Evolutionary conservation across 2,888 invertebrate genomes (phyloP).

Genomic region (Zelleria hepariella): DNA sequence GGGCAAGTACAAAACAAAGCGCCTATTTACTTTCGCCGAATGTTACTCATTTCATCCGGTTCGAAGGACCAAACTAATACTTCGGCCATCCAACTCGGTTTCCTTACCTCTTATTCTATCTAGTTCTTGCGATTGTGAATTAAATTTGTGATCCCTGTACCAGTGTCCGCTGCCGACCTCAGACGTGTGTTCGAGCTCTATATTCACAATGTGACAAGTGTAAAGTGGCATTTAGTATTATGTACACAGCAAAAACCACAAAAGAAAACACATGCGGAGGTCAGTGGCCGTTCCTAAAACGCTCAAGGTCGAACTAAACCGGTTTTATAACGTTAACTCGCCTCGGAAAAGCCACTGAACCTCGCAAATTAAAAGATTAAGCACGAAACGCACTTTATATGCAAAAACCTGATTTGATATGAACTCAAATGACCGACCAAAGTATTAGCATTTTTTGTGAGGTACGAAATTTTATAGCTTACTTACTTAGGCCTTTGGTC

Average conservation of each 20-base stretch:
- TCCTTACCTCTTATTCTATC: slow-evolving; percentile 65
- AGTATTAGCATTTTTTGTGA: not conserved
- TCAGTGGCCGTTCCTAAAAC: slow-evolving; percentile 19
- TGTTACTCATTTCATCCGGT: not conserved
- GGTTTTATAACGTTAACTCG: not conserved
- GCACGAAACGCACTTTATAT: slow-evolving; percentile 15
- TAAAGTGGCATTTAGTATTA: slow-evolving; percentile 59
- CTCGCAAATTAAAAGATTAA: slow-evolving; percentile 16
- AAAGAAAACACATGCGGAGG: slow-evolving; percentile 44
- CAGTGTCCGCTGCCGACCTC: slow-evolving; percentile 74
- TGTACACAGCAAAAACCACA: slow-evolving; percentile 51
- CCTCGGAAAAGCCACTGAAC: slow-evolving; percentile 4
- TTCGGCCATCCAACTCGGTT: not conserved
- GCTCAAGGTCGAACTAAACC: not conserved
- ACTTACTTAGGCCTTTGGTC: no score
- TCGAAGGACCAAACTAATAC: not conserved
- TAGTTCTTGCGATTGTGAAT: slow-evolving; percentile 75
- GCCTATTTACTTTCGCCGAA: no score
- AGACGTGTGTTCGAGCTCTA: slow-evolving; percentile 70
- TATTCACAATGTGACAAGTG: slow-evolving; percentile 56
- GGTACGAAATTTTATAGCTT: no score
- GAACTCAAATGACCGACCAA: not conserved
- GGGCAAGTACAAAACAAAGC: not conserved
- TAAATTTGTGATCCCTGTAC: slow-evolving; percentile 77
- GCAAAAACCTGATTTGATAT: slow-evolving; percentile 2